Evolutionary conservation across 2,888 invertebrate genomes (phyloP).

Genomic region (Masnerella sp.): DNA sequence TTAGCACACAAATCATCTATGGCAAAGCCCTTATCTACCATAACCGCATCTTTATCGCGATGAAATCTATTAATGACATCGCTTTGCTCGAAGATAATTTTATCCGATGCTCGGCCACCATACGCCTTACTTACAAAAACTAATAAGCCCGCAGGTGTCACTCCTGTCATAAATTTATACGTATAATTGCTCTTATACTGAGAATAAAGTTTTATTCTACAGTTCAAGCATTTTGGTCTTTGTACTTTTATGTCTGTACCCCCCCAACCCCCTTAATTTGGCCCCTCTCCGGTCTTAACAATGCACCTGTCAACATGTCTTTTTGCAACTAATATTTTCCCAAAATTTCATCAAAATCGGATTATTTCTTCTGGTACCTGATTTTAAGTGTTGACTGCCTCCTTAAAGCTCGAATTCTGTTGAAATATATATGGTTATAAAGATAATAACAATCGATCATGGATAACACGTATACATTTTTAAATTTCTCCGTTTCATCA

Average conservation of each 20-base stretch:
- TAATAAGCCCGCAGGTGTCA: conserved; percentile 63
- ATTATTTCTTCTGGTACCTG: no score
- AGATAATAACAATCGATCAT: no score
- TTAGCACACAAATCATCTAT: conserved; percentile 46
- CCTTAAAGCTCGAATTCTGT: no score
- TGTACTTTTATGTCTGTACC: conserved; percentile 60
- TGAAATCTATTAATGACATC: conserved; percentile 26
- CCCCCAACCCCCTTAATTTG: neutral
- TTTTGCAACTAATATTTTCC: no score
- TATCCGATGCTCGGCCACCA: conserved; percentile 45
- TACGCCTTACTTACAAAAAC: conserved; percentile 58
- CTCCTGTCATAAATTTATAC: conserved; percentile 59
- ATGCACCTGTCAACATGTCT: no score
- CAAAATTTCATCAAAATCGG: no score
- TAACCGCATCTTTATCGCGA: conserved; percentile 42
- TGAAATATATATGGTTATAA: no score
- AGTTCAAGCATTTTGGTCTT: conserved; percentile 59
- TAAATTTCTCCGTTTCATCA: no score
- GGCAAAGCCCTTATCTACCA: conserved; percentile 23
- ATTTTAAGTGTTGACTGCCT: no score
- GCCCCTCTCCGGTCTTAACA: no score
- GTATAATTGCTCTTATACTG: neutral
- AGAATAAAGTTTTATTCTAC: conserved; percentile 50
- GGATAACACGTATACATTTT: no score
- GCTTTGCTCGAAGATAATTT: conserved; percentile 54